Percentiles rank a stretch among this genome's conserved stretches.
Evolutionary conservation across 2,888 invertebrate genomes (phyloP).

Genomic region (Lathronympha strigana): DNA sequence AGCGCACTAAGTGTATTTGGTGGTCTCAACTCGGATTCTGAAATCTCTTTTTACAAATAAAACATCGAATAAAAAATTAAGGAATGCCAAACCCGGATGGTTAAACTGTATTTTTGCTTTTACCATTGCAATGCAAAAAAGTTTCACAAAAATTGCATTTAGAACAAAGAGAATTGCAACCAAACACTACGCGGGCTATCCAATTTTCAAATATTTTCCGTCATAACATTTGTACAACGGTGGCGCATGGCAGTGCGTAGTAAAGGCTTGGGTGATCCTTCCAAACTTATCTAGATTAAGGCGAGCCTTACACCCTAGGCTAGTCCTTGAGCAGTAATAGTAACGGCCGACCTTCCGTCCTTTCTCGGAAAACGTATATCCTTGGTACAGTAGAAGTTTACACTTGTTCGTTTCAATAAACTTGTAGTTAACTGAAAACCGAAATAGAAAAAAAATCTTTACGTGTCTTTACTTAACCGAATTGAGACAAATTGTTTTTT

Average conservation of each 20-base stretch:
- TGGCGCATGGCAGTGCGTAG: background rate
- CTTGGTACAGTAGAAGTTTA: slow-evolving; percentile 44
- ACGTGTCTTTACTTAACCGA: too few species aligned
- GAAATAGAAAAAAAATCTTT: too few species aligned
- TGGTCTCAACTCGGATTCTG: too few species aligned
- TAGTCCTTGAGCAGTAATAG: slow-evolving; percentile 44
- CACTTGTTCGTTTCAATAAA: background rate
- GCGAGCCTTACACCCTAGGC: background rate
- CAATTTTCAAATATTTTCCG: background rate
- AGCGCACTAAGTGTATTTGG: too few species aligned
- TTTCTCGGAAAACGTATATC: slow-evolving; percentile 46
- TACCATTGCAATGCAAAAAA: too few species aligned
- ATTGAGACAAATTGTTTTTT: too few species aligned
- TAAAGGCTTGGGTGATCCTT: background rate
- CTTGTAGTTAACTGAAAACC: background rate
- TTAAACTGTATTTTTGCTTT: too few species aligned
- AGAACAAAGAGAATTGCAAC: too few species aligned
- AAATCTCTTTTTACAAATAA: too few species aligned
- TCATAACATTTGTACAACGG: background rate
- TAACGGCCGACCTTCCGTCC: slow-evolving; percentile 38
- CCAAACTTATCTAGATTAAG: background rate
- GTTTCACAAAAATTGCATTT: too few species aligned
- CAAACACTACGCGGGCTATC: background rate
- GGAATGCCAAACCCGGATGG: too few species aligned
- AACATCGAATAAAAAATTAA: too few species aligned